Conservation (phyloP, 2,797 vertebrate species). For the Rhyacichthys aspro region DNA sequence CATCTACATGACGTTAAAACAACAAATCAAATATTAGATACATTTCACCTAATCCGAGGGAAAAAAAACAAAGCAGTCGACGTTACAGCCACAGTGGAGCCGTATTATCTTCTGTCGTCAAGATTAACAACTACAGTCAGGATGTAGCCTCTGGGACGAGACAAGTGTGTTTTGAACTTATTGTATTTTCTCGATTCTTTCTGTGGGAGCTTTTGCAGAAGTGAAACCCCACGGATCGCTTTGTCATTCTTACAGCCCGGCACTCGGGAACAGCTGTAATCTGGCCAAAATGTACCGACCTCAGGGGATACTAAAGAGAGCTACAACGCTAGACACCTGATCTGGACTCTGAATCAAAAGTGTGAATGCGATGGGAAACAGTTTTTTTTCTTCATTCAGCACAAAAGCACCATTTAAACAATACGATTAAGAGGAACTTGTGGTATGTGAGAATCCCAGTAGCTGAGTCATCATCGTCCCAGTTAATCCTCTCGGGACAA, state of each 20-base stretch:
- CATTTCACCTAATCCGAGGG: slow-evolving; percentile 39
- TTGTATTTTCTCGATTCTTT: slow-evolving; percentile 53
- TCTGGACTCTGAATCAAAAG: slow-evolving; percentile 41
- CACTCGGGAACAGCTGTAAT: slow-evolving; percentile 36
- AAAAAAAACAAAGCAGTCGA: slow-evolving; percentile 31
- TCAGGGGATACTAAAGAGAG: slow-evolving; percentile 30
- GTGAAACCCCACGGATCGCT: slow-evolving; percentile 47
- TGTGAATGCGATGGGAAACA: slow-evolving; percentile 30
- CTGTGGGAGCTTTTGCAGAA: slow-evolving; percentile 53
- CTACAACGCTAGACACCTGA: slow-evolving; percentile 16
- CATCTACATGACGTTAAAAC: slow-evolving; percentile 16
- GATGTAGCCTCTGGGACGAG: slow-evolving; percentile 57
- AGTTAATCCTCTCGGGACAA: slow-evolving; percentile 50
- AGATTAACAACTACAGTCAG: slow-evolving; percentile 66
- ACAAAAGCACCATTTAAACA: slow-evolving; percentile 21
- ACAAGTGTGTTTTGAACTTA: slow-evolving; percentile 49
- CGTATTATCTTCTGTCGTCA: slow-evolving; percentile 53
- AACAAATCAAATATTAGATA: slow-evolving; percentile 47
- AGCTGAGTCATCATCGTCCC: slow-evolving; percentile 49
- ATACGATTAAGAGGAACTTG: slow-evolving; percentile 10
- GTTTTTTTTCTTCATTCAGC: slow-evolving; percentile 16
- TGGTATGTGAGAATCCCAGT: slow-evolving; percentile 13
- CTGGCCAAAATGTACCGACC: slow-evolving; percentile 34
- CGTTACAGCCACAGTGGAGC: slow-evolving; percentile 54
- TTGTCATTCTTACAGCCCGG: slow-evolving; percentile 58